Base-by-base conservation (phyloP, 2,113 vertebrate species). In the Beaufortia kweichowensis region DNA sequence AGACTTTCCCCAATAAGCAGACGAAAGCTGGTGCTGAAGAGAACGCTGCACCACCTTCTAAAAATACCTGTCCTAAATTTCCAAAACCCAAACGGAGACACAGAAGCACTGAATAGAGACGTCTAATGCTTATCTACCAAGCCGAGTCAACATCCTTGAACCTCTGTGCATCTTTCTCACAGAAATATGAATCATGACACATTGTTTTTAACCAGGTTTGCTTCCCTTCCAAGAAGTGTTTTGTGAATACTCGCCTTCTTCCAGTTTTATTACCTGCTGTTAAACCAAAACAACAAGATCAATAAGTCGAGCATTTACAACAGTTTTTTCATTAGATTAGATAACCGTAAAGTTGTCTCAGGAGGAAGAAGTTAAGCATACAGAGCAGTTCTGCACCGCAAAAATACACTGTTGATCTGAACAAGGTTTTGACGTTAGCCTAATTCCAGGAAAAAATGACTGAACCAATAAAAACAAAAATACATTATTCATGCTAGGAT, bases 31-130 rank as follows among this genome's bases (percentile, higher is more conserved):
- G n/a, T n/a, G n/a, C n/a, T n/a, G n/a, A 29, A 64, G 59, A 78
- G 77, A 74, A 73, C 28, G 76, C 62, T 76, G 73, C 67, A 81
- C 82, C 67, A 72, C 35, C 64, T 81, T 83, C 85, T 86, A 88
- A 82, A 88, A 85, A 87, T 83, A 85, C 74, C 74, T 75, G 72
- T 46, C 56, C 78, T 71, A 76, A 78, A 82, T 84, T 76, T 35
- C 24, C 28, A 55, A 77, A 84, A 77, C 64, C 59, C 72, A 74
- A 61, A 76, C 59, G 26, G 72, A 75, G 68, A 62, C 70, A 61
- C 21, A 59, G 64, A 67, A 76, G 67, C 57, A 28, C 29, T 50
- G 70, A 57, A 46, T 57, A 39, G 2, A 62, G 48, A 70, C 23
- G 11, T 68, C 60, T 78, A 33, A 33, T 53, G 56, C 23, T 41